Percentiles rank a stretch among this genome's conserved stretches.
phyloP scores from a whole-genome alignment of 2,797 vertebrate genomes.

The Epinephelus malabaricus region DNA sequence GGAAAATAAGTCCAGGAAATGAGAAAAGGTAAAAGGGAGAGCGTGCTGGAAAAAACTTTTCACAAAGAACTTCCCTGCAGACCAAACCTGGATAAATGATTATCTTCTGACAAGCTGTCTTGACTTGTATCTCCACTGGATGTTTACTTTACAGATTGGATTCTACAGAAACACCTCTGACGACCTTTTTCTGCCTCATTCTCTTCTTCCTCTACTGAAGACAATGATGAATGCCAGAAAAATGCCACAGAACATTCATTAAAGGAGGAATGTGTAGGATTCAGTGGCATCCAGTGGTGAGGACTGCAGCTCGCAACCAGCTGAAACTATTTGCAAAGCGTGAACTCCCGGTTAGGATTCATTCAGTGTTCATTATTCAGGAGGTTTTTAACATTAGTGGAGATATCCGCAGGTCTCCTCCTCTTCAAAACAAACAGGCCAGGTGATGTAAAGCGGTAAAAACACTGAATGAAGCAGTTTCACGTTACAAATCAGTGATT shows the following conservation, averaged over 20 bases:
- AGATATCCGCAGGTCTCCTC: no score
- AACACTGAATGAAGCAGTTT: no score
- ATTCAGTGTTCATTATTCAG: no score
- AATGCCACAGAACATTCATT: background rate
- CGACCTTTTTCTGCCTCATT: background rate
- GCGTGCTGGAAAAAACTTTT: constrained; percentile 21
- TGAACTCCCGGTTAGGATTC: no score
- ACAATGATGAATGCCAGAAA: background rate
- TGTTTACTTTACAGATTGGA: background rate
- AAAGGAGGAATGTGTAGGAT: no score
- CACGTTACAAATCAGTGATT: no score
- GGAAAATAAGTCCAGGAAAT: constrained; percentile 74
- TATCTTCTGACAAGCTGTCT: background rate
- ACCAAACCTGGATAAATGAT: constrained; percentile 21
- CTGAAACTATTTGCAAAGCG: no score
- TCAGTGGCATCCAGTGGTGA: no score
- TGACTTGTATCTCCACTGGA: background rate
- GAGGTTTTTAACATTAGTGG: no score
- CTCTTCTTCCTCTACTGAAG: background rate
- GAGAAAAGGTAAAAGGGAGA: constrained; percentile 74
- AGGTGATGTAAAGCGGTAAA: no score
- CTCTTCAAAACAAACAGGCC: no score
- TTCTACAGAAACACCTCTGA: background rate
- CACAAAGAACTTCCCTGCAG: background rate
- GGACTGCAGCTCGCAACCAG: no score